Conservation (phyloP, 2,113 vertebrate species). For the Daubentonia madagascariensis region DNA sequence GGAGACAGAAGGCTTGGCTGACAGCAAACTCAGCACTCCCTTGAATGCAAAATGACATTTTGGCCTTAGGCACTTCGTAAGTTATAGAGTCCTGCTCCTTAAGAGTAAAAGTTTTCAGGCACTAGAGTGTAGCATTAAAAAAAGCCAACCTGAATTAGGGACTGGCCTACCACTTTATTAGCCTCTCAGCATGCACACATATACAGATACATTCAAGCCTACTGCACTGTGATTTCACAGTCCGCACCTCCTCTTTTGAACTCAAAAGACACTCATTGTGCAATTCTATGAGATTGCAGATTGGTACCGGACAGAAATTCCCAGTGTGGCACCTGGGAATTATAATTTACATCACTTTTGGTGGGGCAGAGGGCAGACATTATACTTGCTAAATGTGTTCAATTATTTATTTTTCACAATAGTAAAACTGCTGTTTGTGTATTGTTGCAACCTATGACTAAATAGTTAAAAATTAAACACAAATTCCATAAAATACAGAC, state of each 20-base stretch:
- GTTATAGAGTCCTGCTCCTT: conserved; percentile 42
- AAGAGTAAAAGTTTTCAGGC: conserved; percentile 58
- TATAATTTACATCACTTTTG: neutral
- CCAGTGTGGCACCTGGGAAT: neutral
- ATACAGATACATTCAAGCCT: neutral
- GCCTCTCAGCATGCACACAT: neutral
- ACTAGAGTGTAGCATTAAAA: conserved; percentile 49
- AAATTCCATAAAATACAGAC: neutral
- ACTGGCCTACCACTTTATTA: conserved; percentile 61
- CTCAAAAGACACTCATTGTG: neutral
- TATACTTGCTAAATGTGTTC: conserved; percentile 38
- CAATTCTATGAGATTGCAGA: neutral
- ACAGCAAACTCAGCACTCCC: conserved; percentile 55
- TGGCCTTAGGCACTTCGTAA: conserved; percentile 65
- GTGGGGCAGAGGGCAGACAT: conserved; percentile 33
- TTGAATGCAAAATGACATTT: conserved; percentile 63
- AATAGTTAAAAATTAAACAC: conserved; percentile 20
- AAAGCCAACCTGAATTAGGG: conserved; percentile 70
- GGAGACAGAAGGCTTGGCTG: conserved; percentile 23
- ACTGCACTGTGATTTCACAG: neutral
- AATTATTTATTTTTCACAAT: conserved; percentile 44
- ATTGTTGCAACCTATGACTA: neutral
- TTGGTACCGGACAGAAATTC: neutral
- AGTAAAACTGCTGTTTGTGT: neutral
- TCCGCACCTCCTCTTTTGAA: neutral